These are phyloP conservation scores for Gymnocheta viridis DNA, from an alignment of 2,888 invertebrate species.

Conservation along the genomic window DNA sequence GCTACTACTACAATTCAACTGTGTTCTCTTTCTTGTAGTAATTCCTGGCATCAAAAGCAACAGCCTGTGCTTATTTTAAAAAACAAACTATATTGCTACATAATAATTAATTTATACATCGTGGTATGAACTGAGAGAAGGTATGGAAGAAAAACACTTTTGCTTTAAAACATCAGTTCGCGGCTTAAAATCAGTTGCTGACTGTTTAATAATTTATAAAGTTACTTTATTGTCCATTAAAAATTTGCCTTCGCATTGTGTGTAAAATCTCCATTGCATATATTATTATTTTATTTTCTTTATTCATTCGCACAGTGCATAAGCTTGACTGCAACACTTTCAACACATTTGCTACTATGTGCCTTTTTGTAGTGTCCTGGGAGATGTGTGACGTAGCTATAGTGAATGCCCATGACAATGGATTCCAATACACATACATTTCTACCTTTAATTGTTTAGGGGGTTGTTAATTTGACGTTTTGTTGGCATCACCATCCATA, in stretches of 20 bases:
- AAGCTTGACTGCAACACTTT: slow-evolving; percentile 1
- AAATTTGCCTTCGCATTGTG: not conserved
- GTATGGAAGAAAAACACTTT: no score
- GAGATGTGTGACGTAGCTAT: not conserved
- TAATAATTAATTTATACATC: no score
- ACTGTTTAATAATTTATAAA: not conserved
- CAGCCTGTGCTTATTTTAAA: no score
- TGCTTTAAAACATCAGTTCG: no score
- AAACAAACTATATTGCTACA: no score
- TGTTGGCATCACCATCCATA: slow-evolving; percentile 20
- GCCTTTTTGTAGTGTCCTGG: not conserved
- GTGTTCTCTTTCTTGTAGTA: no score
- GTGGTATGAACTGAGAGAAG: no score
- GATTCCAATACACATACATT: slow-evolving; percentile 34
- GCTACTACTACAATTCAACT: no score
- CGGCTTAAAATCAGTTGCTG: no score
- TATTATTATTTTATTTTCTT: slow-evolving; percentile 1
- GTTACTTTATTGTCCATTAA: not conserved
- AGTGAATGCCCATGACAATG: slow-evolving; percentile 54
- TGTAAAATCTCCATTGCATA: not conserved
- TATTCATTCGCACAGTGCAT: not conserved
- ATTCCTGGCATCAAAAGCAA: no score
- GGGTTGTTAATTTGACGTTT: slow-evolving; percentile 35
- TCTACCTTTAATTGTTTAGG: slow-evolving; percentile 29
- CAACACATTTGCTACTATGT: not conserved